Evolutionary conservation across 2,888 invertebrate species (phyloP).

Genomic region (Euzetes globulus): DNA sequence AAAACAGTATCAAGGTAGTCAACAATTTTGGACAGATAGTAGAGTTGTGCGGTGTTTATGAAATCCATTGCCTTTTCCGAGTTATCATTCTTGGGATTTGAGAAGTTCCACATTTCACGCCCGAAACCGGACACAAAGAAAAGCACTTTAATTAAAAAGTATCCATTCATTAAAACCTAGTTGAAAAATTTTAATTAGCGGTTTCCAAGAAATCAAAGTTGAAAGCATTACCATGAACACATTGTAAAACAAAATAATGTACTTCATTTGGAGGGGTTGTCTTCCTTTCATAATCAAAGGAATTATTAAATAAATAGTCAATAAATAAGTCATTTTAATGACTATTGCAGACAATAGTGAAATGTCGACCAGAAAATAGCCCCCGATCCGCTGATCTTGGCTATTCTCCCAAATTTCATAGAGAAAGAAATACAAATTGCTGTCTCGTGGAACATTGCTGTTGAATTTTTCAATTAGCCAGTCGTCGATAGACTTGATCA

Average conservation of each 20-base stretch:
- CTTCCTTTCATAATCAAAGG: not conserved
- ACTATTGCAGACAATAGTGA: not conserved
- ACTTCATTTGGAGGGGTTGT: not conserved
- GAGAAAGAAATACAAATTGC: too few relatives aligned
- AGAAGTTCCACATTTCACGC: constrained; percentile 20
- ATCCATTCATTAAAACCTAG: constrained; percentile 19
- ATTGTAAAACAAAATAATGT: too few relatives aligned
- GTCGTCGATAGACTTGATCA: too few relatives aligned
- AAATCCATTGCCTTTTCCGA: constrained; percentile 17
- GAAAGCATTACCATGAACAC: not conserved
- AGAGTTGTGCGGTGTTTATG: constrained; percentile 5
- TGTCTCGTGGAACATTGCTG: too few relatives aligned
- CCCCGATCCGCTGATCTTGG: not conserved
- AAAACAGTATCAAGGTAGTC: constrained; percentile 33
- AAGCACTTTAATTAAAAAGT: constrained; percentile 21
- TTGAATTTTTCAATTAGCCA: too few relatives aligned
- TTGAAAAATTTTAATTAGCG: not conserved
- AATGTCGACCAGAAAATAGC: constrained; percentile 17
- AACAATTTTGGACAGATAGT: constrained; percentile 31
- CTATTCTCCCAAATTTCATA: constrained; percentile 26
- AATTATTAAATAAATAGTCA: not conserved
- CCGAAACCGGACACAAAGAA: not conserved
- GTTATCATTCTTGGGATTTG: not conserved
- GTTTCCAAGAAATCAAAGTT: not conserved
- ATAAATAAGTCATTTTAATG: not conserved